phyloP scores from a whole-genome alignment of 2,797 vertebrate species.

The Podarcis lilfordi region DNA sequence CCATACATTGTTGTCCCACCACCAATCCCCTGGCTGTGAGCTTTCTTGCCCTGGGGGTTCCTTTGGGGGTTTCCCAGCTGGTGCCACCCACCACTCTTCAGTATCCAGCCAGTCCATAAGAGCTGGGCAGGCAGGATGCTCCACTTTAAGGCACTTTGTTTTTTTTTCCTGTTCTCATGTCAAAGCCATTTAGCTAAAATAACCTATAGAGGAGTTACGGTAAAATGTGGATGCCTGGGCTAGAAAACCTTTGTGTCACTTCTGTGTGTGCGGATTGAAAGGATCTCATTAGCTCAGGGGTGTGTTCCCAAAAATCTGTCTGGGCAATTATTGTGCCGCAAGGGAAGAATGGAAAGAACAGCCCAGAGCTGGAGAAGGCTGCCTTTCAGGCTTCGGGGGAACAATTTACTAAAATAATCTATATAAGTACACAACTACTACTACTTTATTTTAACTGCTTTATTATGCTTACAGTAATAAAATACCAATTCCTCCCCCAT shows the following conservation, averaged over 20 bases:
- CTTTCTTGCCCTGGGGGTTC: too few relatives aligned
- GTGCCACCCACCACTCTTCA: too few relatives aligned
- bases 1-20: too few relatives aligned
- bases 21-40: too few relatives aligned
- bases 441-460: too few relatives aligned
- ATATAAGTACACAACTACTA: neutral
- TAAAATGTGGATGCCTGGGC: neutral
- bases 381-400: neutral
- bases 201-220: neutral
- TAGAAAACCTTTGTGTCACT: neutral
- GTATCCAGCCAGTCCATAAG: too few relatives aligned
- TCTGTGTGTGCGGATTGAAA: neutral
- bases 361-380: neutral
- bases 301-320: neutral
- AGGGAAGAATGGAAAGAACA: neutral
- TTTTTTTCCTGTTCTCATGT: neutral
- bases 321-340: neutral
- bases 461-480: too few relatives aligned
- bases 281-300: neutral
- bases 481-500: too few relatives aligned
- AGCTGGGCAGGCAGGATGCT: neutral
- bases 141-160: neutral
- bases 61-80: too few relatives aligned
- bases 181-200: neutral
- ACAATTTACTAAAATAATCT: neutral